Base-by-base conservation (phyloP, 2,113 vertebrate genomes). In the Larimichthys polyactis region DNA sequence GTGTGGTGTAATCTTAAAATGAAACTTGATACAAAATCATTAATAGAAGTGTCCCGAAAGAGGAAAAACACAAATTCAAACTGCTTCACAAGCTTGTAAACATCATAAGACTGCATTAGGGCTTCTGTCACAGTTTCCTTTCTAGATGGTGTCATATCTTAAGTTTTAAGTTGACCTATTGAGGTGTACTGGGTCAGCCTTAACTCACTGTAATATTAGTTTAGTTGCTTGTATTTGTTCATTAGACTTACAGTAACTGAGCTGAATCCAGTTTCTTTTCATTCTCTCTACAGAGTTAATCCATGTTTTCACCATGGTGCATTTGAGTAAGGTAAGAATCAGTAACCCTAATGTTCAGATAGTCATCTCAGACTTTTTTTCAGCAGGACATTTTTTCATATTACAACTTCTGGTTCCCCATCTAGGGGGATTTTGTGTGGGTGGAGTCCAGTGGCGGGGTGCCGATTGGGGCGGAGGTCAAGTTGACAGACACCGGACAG, bases 341-440 rank as follows among this genome's bases (percentile, higher is more conserved):
- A 22, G 1, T 40, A 3, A 43, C 24, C 17, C 12, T 71, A 3
- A 71, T 5, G 4, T 55, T 43, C 29, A 15, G 16, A 43, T 16
- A 3, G 16, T 44, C 36, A 49, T 36, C 11, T 52, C 4, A 9
- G 7, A 32, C 17, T 52, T 29, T 48, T 70, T 55, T 27, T 24
- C 3, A 1, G 4, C 1, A 5, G 2, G 6, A 2, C 4, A 24
- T 11, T 43, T 44, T 12, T 2, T 11, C 12, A 12, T 20, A 20
- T 20, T 40, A 12, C 15, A 36, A 60, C 20, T 8, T 32, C 17
- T 60, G 14, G 15, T 82, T 55, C 20, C 59, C 4, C 0, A 55
- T 36, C 40, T 74, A 99, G 98, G 98, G 98, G 36, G 98, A 99
- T 83, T 96, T 96, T 51, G 96, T 99, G 20, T 99, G 98, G 98